Evolutionary conservation across 2,113 vertebrate species (phyloP).

Genomic region (Atrichornis clamosus): DNA sequence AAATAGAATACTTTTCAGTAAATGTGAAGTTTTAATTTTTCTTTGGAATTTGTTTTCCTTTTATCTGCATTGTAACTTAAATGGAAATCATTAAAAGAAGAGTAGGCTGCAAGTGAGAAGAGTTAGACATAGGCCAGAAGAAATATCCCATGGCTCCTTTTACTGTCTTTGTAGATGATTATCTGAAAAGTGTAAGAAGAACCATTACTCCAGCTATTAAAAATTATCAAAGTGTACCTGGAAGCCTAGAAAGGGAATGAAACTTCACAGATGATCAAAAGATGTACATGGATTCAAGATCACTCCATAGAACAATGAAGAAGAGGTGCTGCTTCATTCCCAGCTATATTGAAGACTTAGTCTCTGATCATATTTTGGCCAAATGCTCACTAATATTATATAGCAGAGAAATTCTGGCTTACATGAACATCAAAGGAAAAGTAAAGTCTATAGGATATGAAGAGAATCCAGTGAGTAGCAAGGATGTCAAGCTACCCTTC

Average conservation of each 20-base stretch:
- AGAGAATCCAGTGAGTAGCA: neutral
- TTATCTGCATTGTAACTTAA: neutral
- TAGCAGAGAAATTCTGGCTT: neutral
- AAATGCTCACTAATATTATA: neutral
- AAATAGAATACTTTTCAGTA: neutral
- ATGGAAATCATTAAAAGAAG: neutral
- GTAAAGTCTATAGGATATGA: neutral
- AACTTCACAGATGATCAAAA: neutral
- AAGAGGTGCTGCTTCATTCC: neutral
- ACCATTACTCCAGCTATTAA: neutral
- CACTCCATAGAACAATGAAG: neutral
- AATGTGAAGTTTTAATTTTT: neutral
- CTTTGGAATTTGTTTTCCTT: neutral
- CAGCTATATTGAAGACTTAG: neutral
- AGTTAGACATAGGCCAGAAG: neutral
- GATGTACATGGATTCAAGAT: neutral
- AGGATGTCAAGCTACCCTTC: neutral
- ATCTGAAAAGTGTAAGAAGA: neutral
- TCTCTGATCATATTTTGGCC: neutral
- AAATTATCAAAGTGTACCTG: neutral
- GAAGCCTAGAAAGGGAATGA: neutral
- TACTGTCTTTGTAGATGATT: neutral
- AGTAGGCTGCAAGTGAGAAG: neutral
- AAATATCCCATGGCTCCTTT: neutral
- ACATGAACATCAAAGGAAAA: neutral